Conservation (phyloP, 2,797 vertebrate genomes). For the Leuciscus waleckii region DNA sequence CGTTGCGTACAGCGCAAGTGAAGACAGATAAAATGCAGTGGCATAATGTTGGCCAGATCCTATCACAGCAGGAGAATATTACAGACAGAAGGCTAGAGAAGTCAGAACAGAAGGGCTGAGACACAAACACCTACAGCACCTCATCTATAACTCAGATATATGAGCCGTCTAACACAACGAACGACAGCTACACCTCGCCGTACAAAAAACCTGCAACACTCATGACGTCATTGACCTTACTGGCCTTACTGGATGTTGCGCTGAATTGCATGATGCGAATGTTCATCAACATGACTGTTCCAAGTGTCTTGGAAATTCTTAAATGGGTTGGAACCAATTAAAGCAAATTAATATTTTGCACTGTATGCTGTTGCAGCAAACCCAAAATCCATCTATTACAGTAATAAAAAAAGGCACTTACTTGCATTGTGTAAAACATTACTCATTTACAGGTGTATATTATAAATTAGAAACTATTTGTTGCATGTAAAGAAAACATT, state of each 20-base stretch:
- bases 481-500: background rate
- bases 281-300: background rate
- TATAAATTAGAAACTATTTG: background rate
- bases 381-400: background rate
- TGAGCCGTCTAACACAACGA: background rate
- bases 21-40: conserved; percentile 48
- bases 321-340: background rate
- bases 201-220: background rate
- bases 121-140: conserved; percentile 10
- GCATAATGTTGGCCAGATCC: conserved; percentile 26
- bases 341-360: background rate
- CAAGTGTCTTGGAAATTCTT: background rate
- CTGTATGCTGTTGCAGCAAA: background rate
- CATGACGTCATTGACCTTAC: too few species aligned
- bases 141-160: conserved; percentile 30
- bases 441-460: background rate
- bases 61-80: conserved; percentile 53
- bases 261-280: background rate
- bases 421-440: background rate
- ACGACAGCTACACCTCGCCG: background rate
- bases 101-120: conserved; percentile 13
- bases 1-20: background rate
- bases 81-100: conserved; percentile 35
- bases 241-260: background rate
- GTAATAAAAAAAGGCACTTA: background rate